Evolutionary conservation across 35 echinoderm and acorn worm species (phyloP), one percentile per base, ranked within the genome.

Genomic region (Apostichopus parvimensis): DNA sequence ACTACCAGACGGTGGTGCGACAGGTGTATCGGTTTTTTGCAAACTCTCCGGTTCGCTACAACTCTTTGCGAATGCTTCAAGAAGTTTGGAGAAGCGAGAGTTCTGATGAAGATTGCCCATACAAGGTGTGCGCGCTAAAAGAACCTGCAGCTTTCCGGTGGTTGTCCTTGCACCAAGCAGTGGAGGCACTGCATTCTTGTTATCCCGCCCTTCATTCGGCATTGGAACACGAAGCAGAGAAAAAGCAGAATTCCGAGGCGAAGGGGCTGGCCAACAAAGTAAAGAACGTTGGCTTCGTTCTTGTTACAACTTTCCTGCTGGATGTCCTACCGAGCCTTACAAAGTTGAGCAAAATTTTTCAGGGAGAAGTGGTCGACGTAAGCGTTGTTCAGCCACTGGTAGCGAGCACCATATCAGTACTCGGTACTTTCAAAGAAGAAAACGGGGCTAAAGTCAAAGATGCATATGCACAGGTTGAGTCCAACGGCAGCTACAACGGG

Each of bases 281-380:
- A 23, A 79, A 79, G 52, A 23, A 8, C 5, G 9, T 23, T 10
- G 26, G 26, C 9, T 79, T 79, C 8, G 77, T 79, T 4, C 8
- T 23, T 8, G 26, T 79, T 20, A 79, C 77, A 23, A 79, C 1
- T 79, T 79, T 79, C 8, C 26, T 79, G 1, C 20, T 79, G 77
- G 77, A 79, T 79, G 22, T 9, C 5, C 52, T 79, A 23, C 77
- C 77, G 9, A 10, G 1, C 3, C 77, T 79, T 1, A 79, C 77
- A 3, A 79, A 79, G 26, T 9, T 79, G 21, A 79, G 77, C 77
- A 79, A 79, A 79, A 23, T 79, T 26, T 79, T 79, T 52, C 77
- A 79, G 21, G 1, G 77, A 8, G 77, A 79, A 10, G 21, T 23
- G 4, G 26, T 79, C 26, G 77, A 79, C 26, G 77, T 79, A 3